These are phyloP conservation scores for Terrapene triunguis DNA, from an alignment of 2,113 vertebrate genomes.

Conservation along the genomic window DNA sequence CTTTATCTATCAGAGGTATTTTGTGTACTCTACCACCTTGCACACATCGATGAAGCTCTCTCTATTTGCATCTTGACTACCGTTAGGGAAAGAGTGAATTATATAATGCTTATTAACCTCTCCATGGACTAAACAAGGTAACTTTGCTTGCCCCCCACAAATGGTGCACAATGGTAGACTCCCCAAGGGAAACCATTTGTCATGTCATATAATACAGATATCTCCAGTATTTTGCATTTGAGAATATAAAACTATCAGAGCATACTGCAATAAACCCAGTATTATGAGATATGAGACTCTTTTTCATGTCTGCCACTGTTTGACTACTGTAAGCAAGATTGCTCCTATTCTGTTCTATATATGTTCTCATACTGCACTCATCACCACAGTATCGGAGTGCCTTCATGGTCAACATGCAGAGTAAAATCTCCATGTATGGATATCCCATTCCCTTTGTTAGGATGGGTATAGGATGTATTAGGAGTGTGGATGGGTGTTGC, in stretches of 20 bases:
- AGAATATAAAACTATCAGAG: background rate
- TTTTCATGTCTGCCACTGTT: background rate
- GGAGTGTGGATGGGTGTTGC: background rate
- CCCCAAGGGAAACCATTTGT: background rate
- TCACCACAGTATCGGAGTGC: background rate
- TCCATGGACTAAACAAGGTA: background rate
- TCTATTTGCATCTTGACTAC: background rate
- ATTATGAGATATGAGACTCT: background rate
- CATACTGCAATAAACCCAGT: background rate
- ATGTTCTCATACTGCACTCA: background rate
- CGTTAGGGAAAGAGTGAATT: background rate
- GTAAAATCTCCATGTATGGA: constrained; percentile 5
- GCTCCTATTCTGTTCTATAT: background rate
- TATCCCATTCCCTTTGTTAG: background rate
- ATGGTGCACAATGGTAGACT: background rate
- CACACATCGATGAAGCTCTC: background rate
- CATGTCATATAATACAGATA: background rate
- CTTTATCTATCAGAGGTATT: background rate
- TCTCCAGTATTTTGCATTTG: background rate
- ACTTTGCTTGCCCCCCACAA: background rate
- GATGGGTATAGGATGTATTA: background rate
- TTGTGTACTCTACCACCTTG: background rate
- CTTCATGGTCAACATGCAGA: background rate
- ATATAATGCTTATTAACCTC: background rate
- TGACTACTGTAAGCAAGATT: background rate